Percentiles rank a stretch among this genome's conserved stretches.
Evolutionary conservation across 1,140 invertebrate genomes (phyloP).

Genomic region (Papilio machaon): DNA sequence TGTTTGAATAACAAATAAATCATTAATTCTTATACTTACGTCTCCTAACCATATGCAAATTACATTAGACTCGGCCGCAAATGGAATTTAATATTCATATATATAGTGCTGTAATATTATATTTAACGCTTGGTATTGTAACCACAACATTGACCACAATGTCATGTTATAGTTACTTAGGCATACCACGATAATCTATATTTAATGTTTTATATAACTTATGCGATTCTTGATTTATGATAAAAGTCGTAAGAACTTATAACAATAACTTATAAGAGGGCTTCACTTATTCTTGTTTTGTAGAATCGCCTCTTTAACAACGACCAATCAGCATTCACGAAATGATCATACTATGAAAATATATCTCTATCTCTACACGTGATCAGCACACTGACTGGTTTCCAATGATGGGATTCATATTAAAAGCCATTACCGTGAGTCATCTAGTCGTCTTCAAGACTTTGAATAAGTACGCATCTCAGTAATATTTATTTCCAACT

Average conservation of each 20-base stretch:
- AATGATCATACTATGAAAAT: neutral
- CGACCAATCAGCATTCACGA: constrained; percentile 17
- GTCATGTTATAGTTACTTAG: neutral
- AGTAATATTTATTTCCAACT: no score
- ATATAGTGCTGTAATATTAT: neutral
- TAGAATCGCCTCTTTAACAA: neutral
- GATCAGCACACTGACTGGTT: neutral
- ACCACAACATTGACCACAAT: constrained; percentile 18
- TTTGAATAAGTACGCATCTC: no score
- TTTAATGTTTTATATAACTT: neutral
- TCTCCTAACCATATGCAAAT: neutral
- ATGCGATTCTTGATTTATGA: neutral
- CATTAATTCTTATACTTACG: neutral
- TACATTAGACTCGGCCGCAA: neutral
- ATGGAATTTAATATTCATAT: constrained; percentile 19
- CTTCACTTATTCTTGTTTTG: neutral
- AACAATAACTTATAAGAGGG: no score
- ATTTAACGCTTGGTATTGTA: constrained; percentile 1
- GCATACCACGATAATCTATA: neutral
- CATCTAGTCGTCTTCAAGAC: neutral
- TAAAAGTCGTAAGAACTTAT: neutral
- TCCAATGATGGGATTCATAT: neutral
- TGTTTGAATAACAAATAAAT: neutral
- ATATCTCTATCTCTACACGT: neutral
- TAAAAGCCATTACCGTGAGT: neutral